Percentiles rank a stretch among this genome's conserved stretches.
These are phyloP conservation scores for Holacanthus passer DNA, from an alignment of 2,113 vertebrate genomes.

Conservation along the genomic window DNA sequence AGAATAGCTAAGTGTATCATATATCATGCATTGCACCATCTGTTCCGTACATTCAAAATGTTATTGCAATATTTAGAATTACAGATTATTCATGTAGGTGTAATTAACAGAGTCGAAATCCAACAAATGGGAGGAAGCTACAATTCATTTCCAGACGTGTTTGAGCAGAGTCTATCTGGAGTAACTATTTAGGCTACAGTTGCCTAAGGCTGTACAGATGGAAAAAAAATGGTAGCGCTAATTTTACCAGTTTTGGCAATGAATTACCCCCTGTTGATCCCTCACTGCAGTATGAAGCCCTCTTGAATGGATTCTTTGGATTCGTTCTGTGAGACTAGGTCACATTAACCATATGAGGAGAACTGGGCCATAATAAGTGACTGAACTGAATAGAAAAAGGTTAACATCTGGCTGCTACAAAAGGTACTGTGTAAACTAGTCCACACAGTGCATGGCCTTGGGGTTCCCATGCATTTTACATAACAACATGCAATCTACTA, in stretches of 20 bases:
- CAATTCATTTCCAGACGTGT: conserved; percentile 72
- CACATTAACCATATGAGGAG: conserved; percentile 48
- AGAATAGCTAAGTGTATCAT: conserved; percentile 84
- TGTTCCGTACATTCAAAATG: conserved; percentile 81
- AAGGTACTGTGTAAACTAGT: conserved; percentile 65
- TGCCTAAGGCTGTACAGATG: conserved; percentile 71
- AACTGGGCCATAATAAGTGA: conserved; percentile 53
- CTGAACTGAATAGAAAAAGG: conserved; percentile 50
- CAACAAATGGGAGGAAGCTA: conserved; percentile 76
- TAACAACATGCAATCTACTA: conserved; percentile 69
- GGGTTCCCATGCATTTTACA: conserved; percentile 74
- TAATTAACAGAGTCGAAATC: conserved; percentile 81
- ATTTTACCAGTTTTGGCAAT: conserved; percentile 78
- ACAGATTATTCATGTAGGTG: conserved; percentile 81
- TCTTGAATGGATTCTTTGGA: conserved; percentile 48
- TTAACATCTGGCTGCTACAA: conserved; percentile 71
- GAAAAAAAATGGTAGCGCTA: conserved; percentile 66
- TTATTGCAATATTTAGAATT: conserved; percentile 84
- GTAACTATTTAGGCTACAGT: conserved; percentile 76
- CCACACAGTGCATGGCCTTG: conserved; percentile 32
- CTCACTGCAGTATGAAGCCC: conserved; percentile 34
- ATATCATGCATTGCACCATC: conserved; percentile 82
- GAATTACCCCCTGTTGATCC: conserved; percentile 65
- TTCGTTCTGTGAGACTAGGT: conserved; percentile 39
- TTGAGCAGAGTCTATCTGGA: conserved; percentile 77